phyloP scores from a whole-genome alignment of 2,797 vertebrate genomes.

The Dermochelys coriacea region DNA sequence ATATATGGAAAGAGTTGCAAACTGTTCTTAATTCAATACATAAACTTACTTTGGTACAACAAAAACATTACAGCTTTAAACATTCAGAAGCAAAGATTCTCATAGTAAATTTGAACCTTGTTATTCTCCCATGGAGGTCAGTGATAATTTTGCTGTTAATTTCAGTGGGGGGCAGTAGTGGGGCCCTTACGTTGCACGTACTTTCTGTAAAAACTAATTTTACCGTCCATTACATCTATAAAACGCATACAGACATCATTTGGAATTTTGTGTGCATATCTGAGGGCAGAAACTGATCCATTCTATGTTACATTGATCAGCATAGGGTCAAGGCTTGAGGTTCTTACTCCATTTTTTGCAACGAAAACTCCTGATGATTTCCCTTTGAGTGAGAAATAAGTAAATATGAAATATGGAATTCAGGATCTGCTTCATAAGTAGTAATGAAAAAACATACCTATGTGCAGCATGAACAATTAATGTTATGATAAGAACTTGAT shows the following conservation, averaged over 20 bases:
- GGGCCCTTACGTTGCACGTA: not conserved
- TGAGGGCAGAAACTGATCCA: not conserved
- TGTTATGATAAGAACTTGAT: not conserved
- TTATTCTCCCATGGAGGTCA: rapidly evolving
- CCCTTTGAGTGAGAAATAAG: not conserved
- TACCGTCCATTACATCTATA: not conserved
- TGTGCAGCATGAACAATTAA: not conserved
- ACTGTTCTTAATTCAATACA: not conserved
- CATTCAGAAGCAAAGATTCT: not conserved
- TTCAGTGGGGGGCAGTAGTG: not conserved
- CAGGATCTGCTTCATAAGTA: not conserved
- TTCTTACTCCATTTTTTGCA: not conserved
- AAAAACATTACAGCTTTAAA: not conserved
- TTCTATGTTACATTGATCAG: not conserved
- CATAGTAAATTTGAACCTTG: not conserved
- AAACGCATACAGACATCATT: not conserved
- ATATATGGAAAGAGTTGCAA: too few species aligned
- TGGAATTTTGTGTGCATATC: not conserved
- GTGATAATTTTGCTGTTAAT: not conserved
- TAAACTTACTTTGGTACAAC: not conserved
- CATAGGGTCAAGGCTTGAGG: not conserved
- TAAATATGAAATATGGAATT: not conserved
- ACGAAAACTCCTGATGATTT: not conserved
- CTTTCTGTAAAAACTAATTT: not conserved
- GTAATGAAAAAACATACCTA: not conserved